Percentiles rank a stretch among this genome's conserved stretches.
Evolutionary conservation across 2,888 invertebrate genomes (phyloP).

Genomic region (Harpalus rufipes): DNA sequence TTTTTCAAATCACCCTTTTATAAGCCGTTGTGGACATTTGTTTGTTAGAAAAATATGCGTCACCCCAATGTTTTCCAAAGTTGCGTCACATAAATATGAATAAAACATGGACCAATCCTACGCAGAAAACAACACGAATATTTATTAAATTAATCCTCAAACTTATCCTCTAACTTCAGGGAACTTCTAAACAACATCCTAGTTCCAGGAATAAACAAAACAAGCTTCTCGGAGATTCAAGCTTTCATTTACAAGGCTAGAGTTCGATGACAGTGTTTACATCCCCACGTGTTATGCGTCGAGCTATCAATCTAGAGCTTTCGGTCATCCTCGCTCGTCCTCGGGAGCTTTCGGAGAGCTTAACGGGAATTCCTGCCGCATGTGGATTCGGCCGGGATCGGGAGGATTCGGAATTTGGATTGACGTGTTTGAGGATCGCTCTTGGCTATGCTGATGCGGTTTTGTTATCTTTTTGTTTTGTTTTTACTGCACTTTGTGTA

Average conservation of each 20-base stretch:
- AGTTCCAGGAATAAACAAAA: conserved; percentile 28
- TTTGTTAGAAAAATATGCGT: not conserved
- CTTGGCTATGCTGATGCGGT: conserved; percentile 40
- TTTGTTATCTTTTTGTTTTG: conserved; percentile 52
- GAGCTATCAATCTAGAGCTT: conserved; percentile 35
- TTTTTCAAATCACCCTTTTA: too few species aligned
- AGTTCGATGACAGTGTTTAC: conserved; percentile 44
- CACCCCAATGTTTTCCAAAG: not conserved
- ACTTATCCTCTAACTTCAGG: conserved; percentile 10
- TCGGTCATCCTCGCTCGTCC: not conserved
- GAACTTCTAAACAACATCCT: conserved; percentile 15
- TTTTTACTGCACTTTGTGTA: conserved; percentile 49
- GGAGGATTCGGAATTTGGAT: not conserved
- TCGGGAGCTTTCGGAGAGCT: conserved; percentile 19
- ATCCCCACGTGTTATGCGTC: conserved; percentile 40
- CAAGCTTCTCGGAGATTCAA: not conserved
- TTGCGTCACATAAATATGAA: conserved; percentile 15
- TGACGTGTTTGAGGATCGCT: conserved; percentile 52
- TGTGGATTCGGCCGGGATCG: conserved; percentile 21
- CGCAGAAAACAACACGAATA: conserved; percentile 32
- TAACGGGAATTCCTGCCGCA: conserved; percentile 44
- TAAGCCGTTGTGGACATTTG: too few species aligned
- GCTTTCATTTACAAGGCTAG: conserved; percentile 24
- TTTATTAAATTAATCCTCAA: conserved; percentile 37
- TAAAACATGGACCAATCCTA: conserved; percentile 18